Evolutionary conservation across 2,888 invertebrate genomes (phyloP), one percentile per base, ranked within the genome.

Genomic region (Drosophila dives): DNA sequence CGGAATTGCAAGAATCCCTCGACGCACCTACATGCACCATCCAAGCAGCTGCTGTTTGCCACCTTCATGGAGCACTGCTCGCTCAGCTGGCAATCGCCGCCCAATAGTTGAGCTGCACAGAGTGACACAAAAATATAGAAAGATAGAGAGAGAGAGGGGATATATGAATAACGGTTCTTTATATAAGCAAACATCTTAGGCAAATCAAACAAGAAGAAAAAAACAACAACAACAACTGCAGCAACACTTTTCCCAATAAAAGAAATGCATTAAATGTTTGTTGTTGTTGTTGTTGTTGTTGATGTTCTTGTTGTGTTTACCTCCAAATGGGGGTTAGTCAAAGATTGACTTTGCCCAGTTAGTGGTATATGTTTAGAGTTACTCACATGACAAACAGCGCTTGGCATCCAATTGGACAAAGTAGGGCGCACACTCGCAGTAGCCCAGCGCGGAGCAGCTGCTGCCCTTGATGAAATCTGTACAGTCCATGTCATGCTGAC

Each of bases 1-100:
- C 97, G 95, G 94, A 97, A 97, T 92, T 97, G 97, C 75, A 98
- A 94, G 93, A 96, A 97, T 80, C 97, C 97, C 87, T 96, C 96
- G 68, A 96, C 95, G 93, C 98, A 98, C 50, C 96, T 95, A 91
- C 98, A 98, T 55, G 96, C 95, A 42, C 97, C 97, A 68, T 97
- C 96, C 83, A 96, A 93, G 88, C 98, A 98, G 78, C 96, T 96
- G 92, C 97, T 97, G 94, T 97, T 97, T 23, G 97, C 96, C 63
- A 98, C 98, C 93, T 97, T 97, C 93, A 97, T 94, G 32, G 96
- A 96, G 91, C 98, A 98, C 92, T 98, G 98, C 89, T 97, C 96
- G 69, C 96, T 95, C 58, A 97, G 95, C 76, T 95, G 91, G 92
- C 98, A 98, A 90, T 97, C 96, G 87, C 97, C 97, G 58, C 97